Evolutionary conservation across 2,797 vertebrate species (phyloP).

Genomic region (Micrastur ruficollis): DNA sequence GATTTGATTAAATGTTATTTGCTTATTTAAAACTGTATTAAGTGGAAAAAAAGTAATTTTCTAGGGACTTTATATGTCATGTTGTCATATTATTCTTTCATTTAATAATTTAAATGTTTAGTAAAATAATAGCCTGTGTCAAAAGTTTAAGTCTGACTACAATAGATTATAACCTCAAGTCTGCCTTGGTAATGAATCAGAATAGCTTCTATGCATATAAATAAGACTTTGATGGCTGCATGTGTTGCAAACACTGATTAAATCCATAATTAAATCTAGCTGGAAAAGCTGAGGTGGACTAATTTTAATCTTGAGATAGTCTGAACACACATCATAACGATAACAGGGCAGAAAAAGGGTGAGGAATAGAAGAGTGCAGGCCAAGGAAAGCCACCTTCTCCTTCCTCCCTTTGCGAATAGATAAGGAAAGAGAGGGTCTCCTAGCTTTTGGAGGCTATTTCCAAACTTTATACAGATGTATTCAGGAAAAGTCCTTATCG

Average conservation of each 20-base stretch:
- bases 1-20: not conserved
- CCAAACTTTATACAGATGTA: not conserved
- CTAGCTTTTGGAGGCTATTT: not conserved
- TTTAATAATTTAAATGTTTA: not conserved
- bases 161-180: not conserved
- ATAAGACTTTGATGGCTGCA: not conserved
- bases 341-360: not conserved
- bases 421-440: not conserved
- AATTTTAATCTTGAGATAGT: not conserved
- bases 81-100: not conserved
- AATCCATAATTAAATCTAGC: not conserved
- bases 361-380: not conserved
- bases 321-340: not conserved
- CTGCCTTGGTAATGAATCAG: constrained; percentile 16
- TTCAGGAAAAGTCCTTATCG: not conserved
- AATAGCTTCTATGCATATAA: constrained; percentile 5
- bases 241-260: not conserved
- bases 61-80: not conserved
- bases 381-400: not conserved
- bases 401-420: not conserved
- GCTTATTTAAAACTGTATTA: not conserved
- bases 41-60: not conserved
- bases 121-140: not conserved
- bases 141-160: not conserved
- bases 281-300: not conserved